These are phyloP conservation scores for Osmerus eperlanus DNA, from an alignment of 2,113 vertebrate genomes.

Conservation along the genomic window DNA sequence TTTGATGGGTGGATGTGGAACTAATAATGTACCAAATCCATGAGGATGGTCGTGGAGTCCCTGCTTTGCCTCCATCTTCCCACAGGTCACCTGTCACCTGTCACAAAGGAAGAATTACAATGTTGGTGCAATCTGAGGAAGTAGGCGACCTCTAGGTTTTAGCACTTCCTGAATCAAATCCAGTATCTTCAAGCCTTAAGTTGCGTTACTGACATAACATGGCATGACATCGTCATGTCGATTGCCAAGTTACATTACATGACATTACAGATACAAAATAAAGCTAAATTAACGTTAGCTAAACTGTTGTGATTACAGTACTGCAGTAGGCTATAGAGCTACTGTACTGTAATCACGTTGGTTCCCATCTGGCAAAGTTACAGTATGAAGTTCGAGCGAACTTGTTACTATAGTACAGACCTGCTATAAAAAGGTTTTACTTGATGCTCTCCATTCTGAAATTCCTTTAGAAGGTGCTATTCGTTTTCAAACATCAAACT, in stretches of 20 bases:
- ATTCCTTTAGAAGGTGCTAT: neutral
- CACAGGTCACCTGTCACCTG: neutral
- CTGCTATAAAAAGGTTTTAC: neutral
- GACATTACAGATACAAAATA: no score
- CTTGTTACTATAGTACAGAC: neutral
- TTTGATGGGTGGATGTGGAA: slow-evolving; percentile 46
- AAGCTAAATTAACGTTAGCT: neutral
- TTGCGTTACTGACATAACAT: no score
- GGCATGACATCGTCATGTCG: no score
- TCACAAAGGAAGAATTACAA: neutral
- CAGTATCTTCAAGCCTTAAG: no score
- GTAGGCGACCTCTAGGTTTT: no score
- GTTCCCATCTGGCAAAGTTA: no score
- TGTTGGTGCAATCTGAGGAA: no score
- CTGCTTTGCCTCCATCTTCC: slow-evolving; percentile 47
- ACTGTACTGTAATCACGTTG: neutral
- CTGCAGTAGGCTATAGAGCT: neutral
- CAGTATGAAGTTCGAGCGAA: neutral
- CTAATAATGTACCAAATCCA: slow-evolving; percentile 1
- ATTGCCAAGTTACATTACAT: no score
- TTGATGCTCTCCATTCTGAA: neutral
- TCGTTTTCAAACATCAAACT: neutral
- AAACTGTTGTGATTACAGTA: neutral
- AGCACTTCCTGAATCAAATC: no score
- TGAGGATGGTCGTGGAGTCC: slow-evolving; percentile 1